These are phyloP conservation scores for Leptopterna dolabrata DNA, from an alignment of 2,888 invertebrate species.

Conservation along the genomic window DNA sequence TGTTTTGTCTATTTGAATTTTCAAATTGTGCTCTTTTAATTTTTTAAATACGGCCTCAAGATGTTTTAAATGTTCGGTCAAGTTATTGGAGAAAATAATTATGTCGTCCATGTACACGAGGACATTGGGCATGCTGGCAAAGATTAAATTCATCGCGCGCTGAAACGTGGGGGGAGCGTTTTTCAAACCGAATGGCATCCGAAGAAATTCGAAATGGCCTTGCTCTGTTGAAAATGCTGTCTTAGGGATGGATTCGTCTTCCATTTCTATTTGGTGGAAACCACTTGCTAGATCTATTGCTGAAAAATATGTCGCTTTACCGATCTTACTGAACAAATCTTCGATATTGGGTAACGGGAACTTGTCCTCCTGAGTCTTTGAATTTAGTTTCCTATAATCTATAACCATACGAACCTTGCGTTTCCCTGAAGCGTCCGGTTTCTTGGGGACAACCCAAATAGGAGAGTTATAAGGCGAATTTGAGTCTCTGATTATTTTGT, in stretches of 20 bases:
- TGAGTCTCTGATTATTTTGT: background rate
- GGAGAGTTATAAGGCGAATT: background rate
- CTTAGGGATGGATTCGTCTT: background rate
- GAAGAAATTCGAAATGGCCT: conserved; percentile 50
- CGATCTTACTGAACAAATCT: background rate
- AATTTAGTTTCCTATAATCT: background rate
- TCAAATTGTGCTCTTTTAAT: background rate
- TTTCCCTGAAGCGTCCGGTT: background rate
- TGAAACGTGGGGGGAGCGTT: conserved; percentile 51
- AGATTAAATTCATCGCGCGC: background rate
- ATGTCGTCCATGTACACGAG: conserved; percentile 55
- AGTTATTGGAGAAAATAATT: conserved; percentile 41
- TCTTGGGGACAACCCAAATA: conserved; percentile 12
- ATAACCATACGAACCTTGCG: background rate
- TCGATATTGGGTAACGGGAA: background rate
- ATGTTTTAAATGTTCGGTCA: conserved; percentile 39
- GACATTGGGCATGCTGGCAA: conserved; percentile 31
- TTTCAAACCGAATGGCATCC: conserved; percentile 53
- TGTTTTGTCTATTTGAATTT: conserved; percentile 54
- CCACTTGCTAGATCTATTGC: background rate
- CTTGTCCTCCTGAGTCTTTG: background rate
- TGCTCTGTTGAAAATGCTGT: conserved; percentile 41
- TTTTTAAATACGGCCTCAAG: conserved; percentile 13
- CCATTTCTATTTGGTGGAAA: background rate
- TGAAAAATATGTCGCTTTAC: background rate